Evolutionary conservation across 2,797 vertebrate species (phyloP).

Genomic region (Selene dorsalis): DNA sequence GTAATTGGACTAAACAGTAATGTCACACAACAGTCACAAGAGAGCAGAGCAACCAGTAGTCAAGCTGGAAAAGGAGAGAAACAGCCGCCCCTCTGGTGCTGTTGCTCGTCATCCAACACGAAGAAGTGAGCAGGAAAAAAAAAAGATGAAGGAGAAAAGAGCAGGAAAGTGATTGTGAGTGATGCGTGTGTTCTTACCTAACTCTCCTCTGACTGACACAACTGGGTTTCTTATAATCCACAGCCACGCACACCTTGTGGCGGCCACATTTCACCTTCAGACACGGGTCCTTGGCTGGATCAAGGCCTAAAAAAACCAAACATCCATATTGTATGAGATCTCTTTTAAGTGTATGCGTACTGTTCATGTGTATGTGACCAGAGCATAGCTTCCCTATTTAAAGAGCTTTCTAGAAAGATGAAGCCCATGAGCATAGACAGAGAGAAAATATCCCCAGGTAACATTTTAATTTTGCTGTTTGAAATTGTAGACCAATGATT

Average conservation of each 20-base stretch:
- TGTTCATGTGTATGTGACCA: neutral
- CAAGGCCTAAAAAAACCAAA: conserved; percentile 85
- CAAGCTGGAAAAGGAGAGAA: conserved; percentile 40
- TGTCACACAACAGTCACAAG: conserved; percentile 68
- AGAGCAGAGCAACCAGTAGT: conserved; percentile 49
- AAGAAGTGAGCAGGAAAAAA: conserved; percentile 2
- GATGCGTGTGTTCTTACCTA: conserved; percentile 83
- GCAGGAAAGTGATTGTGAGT: neutral
- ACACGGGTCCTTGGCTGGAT: conserved; percentile 96
- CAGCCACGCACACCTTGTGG: conserved; percentile 94
- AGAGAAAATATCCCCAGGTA: conserved; percentile 6
- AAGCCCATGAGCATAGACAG: conserved; percentile 14
- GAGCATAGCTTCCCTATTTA: conserved; percentile 12
- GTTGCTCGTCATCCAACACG: conserved; percentile 21
- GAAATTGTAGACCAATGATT: conserved; percentile 22
- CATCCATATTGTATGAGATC: neutral
- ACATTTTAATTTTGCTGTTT: conserved; percentile 39
- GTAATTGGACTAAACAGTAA: conserved; percentile 78
- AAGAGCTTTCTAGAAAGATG: conserved; percentile 29
- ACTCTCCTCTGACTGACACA: conserved; percentile 94
- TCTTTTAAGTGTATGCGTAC: neutral
- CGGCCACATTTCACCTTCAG: conserved; percentile 95
- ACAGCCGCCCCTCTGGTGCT: conserved; percentile 25
- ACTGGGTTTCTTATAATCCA: conserved; percentile 91
- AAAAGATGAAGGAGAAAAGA: neutral